Evolutionary conservation across 1,140 invertebrate genomes (phyloP), one percentile per base, ranked within the genome.

Genomic region (Drosophila nigrodunni): DNA sequence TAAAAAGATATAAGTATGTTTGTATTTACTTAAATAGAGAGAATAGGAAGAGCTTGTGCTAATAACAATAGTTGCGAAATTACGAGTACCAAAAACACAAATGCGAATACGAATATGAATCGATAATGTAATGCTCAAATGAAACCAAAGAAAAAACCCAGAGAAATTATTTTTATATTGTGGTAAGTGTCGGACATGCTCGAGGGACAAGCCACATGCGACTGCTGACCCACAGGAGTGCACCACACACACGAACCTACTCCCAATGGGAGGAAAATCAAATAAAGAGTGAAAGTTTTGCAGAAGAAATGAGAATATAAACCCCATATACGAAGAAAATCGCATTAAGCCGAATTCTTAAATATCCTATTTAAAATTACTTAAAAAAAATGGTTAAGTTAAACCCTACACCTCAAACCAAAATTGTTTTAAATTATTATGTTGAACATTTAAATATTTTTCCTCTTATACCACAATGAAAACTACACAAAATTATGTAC

Each of bases 11-110:
- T 64, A 46, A 60, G 69, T 74, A 62, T 72, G 66, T 65, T 71
- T 60, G 68, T 83, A 58, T 41, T 61, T 61, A 59, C 55, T 77
- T 68, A 58, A 46, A 66, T 47, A 80, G 73, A 81, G 60, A 80
- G 64, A 82, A 69, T 73, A 55, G 73, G 49, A 60, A 89, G 80
- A 83, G 71, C 62, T 78, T 69, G 81, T 88, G 86, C 85, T 80
- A 78, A 62, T 75, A 86, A 82, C 67, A 76, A 81, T 69, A 83
- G 62, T 73, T 50, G 69, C 47, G 44, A 88, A 79, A 74, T 49
- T 68, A 64, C 66, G 39, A 60, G 13, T 74, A 69, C 61, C 35
- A 69, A 69, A 30, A 58, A 66, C 39, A 75, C 61, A 70, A 74
- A 69, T 73, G 71, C 61, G 41, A 80, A 80, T 65, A 74, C 75